These are phyloP conservation scores for Pogoniulus pusillus DNA, from an alignment of 2,797 vertebrate species.

Conservation along the genomic window DNA sequence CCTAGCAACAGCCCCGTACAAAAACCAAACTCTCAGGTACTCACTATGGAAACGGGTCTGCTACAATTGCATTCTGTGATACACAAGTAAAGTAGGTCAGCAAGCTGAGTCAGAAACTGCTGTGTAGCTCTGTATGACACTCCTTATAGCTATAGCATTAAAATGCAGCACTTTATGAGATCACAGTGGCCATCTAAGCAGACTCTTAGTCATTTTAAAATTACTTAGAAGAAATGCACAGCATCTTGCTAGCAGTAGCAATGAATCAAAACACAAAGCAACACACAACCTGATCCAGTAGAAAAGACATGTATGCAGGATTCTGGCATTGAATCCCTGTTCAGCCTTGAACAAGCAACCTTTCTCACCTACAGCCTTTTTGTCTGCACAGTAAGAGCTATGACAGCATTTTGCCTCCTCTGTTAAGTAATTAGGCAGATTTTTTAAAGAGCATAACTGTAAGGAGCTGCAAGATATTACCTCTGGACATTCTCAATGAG, in stretches of 20 bases:
- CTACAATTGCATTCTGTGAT: background rate
- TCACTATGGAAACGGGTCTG: conserved; percentile 42
- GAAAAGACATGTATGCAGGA: background rate
- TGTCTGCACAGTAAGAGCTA: background rate
- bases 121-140: background rate
- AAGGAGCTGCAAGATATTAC: conserved; percentile 69
- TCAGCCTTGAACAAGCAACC: background rate
- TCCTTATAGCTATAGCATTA: background rate
- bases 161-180: background rate
- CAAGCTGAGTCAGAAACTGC: background rate
- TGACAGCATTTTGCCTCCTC: background rate
- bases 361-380: background rate
- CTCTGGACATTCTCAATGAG: conserved; percentile 86
- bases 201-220: background rate
- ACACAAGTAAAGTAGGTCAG: background rate
- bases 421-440: background rate
- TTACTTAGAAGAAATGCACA: background rate
- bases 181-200: background rate
- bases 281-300: background rate
- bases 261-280: background rate
- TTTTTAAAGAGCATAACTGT: background rate
- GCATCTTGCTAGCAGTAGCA: background rate
- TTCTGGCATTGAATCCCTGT: background rate
- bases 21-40: background rate
- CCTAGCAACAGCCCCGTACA: background rate